Conservation (phyloP, 2,113 vertebrate species). For the Rhinoderma darwinii region DNA sequence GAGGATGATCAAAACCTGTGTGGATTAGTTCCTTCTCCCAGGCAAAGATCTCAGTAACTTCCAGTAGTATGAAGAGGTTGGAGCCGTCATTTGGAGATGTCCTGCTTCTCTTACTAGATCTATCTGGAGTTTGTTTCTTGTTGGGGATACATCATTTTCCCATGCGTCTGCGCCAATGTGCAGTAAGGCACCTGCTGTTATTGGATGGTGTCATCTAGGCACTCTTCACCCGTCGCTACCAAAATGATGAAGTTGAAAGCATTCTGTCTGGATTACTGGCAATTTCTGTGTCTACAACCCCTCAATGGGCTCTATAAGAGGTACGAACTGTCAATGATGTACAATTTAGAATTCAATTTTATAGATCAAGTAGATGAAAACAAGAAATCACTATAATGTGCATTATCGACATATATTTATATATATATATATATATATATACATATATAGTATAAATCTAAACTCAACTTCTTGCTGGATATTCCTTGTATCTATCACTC, state of each 20-base stretch:
- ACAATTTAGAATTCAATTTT: background rate
- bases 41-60: slow-evolving; percentile 8
- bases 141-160: background rate
- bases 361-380: background rate
- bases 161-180: slow-evolving; percentile 9
- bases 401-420: background rate
- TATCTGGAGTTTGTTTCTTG: slow-evolving; percentile 9
- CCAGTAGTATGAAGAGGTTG: slow-evolving; percentile 5
- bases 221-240: background rate
- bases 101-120: background rate
- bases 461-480: background rate
- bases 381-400: background rate
- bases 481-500: background rate
- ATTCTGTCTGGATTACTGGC: slow-evolving; percentile 98
- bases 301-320: slow-evolving; percentile 90
- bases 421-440: background rate
- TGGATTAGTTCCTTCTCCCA: slow-evolving; percentile 32
- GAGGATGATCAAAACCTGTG: background rate
- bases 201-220: background rate
- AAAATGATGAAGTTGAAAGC: slow-evolving; percentile 96
- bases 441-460: background rate
- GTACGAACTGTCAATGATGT: slow-evolving; percentile 73
- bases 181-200: background rate
- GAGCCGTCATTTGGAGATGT: background rate
- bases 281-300: slow-evolving; percentile 93